phyloP scores from a whole-genome alignment of 2,888 invertebrate species.

The Nomada ferruginata region DNA sequence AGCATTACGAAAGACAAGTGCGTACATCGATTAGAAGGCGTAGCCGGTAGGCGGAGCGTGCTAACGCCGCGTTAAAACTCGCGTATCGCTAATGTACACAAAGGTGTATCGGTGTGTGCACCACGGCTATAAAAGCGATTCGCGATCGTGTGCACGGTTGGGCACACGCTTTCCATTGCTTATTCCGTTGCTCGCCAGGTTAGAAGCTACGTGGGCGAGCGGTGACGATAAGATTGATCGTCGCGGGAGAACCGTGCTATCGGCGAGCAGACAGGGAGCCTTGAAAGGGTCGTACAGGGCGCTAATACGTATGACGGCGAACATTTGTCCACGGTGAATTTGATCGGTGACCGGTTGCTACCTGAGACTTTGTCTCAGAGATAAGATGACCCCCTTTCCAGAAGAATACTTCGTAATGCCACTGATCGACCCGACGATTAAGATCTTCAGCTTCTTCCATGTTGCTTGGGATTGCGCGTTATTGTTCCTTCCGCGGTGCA shows the following conservation, averaged over 20 bases:
- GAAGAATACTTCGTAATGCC: not conserved
- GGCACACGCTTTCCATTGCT: too few relatives aligned
- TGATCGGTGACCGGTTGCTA: not conserved
- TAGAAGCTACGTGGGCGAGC: conserved; percentile 5
- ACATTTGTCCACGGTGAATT: conserved; percentile 23
- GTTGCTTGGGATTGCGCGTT: not conserved
- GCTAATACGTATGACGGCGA: not conserved
- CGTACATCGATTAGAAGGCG: conserved; percentile 80
- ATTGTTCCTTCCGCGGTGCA: not conserved
- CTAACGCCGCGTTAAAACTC: conserved; percentile 70
- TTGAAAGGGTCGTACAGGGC: not conserved
- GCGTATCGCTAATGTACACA: conserved; percentile 66
- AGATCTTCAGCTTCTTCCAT: not conserved
- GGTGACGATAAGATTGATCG: conserved; percentile 35
- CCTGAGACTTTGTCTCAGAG: not conserved
- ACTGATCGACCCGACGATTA: too few relatives aligned
- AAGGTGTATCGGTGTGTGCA: conserved; percentile 23
- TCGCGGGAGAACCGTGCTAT: not conserved
- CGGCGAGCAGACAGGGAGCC: not conserved
- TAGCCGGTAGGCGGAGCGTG: conserved; percentile 80
- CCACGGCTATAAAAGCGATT: conserved; percentile 41
- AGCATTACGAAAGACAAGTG: conserved; percentile 70
- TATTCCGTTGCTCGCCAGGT: too few relatives aligned
- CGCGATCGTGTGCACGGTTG: conserved; percentile 1
- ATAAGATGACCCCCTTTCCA: not conserved